phyloP scores from a whole-genome alignment of 2,888 invertebrate genomes.

The Dryadula phaetusa region DNA sequence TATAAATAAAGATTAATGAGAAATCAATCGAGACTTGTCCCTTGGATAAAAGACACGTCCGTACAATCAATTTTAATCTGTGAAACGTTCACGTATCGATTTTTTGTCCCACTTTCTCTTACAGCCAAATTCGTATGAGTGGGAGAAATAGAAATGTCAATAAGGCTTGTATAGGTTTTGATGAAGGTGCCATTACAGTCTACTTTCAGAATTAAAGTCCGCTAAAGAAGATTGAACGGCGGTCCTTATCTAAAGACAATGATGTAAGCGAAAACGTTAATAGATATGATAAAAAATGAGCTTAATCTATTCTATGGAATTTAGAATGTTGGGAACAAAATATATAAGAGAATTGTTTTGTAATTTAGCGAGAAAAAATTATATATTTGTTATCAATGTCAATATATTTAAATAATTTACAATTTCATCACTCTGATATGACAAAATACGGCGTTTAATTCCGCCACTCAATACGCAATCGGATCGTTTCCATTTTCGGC shows the following conservation, averaged over 20 bases:
- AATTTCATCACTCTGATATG: no score
- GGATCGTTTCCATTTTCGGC: no score
- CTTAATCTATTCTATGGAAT: slow-evolving; percentile 1
- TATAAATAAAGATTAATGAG: slow-evolving; percentile 82
- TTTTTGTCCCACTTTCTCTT: slow-evolving; percentile 53
- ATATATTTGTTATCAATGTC: no score
- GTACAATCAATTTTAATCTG: slow-evolving; percentile 83
- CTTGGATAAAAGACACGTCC: slow-evolving; percentile 75
- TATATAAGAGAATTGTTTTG: not conserved
- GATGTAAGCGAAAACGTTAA: slow-evolving; percentile 78
- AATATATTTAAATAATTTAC: no score
- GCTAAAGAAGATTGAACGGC: slow-evolving; percentile 80
- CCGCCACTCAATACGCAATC: no score
- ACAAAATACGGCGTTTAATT: no score
- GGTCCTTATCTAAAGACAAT: slow-evolving; percentile 78
- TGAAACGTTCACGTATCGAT: slow-evolving; percentile 63
- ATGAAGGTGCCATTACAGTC: slow-evolving; percentile 70
- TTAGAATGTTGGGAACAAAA: not conserved
- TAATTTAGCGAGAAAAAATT: no score
- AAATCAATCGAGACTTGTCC: slow-evolving; percentile 79
- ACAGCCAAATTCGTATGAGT: slow-evolving; percentile 18
- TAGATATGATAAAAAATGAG: slow-evolving; percentile 57
- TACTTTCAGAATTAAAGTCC: slow-evolving; percentile 81
- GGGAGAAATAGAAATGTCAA: slow-evolving; percentile 57
- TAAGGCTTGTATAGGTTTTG: slow-evolving; percentile 66